Conservation (phyloP, 2,888 invertebrate species). For the Amblyjoppa fuscipennis region DNA sequence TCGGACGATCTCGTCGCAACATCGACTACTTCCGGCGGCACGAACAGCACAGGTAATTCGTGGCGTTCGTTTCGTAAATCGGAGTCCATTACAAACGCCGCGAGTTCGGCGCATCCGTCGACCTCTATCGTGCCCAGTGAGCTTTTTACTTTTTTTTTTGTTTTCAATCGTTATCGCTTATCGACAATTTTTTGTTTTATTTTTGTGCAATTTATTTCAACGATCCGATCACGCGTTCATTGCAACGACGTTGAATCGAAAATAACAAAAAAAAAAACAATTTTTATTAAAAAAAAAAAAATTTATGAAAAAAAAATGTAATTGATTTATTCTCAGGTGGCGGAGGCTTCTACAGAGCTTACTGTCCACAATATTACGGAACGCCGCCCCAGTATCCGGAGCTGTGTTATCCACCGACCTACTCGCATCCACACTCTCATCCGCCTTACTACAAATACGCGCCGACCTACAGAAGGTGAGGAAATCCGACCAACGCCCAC, state of each 20-base stretch:
- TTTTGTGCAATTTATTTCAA: not conserved
- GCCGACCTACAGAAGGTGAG: constrained; percentile 83
- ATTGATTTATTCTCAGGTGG: constrained; percentile 76
- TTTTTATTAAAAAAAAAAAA: no score
- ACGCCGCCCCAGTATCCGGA: constrained; percentile 86
- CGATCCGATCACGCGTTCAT: not conserved
- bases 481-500: constrained; percentile 27
- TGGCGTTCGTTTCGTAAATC: constrained; percentile 65
- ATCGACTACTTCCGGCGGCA: constrained; percentile 83
- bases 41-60: constrained; percentile 80
- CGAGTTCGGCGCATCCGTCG: constrained; percentile 59
- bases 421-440: constrained; percentile 83
- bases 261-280: no score
- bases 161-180: not conserved
- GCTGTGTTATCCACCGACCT: constrained; percentile 86
- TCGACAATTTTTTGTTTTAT: no score
- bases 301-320: not conserved
- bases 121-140: constrained; percentile 62
- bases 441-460: constrained; percentile 84
- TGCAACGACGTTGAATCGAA: not conserved
- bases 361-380: constrained; percentile 86
- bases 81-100: constrained; percentile 57
- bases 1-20: constrained; percentile 83
- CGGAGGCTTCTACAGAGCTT: constrained; percentile 83
- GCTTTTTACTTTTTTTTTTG: constrained; percentile 48